Conservation (phyloP, 2,888 invertebrate species). For the Iselma pallidipennis region DNA sequence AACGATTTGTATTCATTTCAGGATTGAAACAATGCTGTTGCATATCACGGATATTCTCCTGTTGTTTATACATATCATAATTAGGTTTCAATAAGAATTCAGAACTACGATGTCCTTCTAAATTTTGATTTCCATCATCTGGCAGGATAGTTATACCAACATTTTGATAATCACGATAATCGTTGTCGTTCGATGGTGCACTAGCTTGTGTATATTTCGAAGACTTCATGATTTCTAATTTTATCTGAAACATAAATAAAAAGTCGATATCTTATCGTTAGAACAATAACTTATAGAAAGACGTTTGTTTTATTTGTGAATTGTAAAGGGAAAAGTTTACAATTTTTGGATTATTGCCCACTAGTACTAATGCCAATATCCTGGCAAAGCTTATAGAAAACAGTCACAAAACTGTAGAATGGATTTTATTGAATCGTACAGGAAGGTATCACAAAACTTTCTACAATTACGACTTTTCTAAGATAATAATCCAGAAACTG, state of each 20-base stretch:
- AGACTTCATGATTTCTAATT: slow-evolving; percentile 43
- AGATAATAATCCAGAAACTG: slow-evolving; percentile 1
- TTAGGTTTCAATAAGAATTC: slow-evolving; percentile 47
- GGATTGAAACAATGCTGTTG: slow-evolving; percentile 32
- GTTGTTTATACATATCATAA: slow-evolving; percentile 33
- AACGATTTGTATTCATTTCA: slow-evolving; percentile 45
- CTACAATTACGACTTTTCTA: slow-evolving; percentile 5
- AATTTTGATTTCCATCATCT: slow-evolving; percentile 42
- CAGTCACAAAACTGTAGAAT: background rate
- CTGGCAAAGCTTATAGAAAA: background rate
- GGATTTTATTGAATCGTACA: background rate
- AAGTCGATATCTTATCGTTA: background rate
- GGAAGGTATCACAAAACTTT: background rate
- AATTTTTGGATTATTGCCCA: background rate
- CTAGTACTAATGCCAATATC: background rate
- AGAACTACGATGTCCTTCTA: slow-evolving; percentile 43
- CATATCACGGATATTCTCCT: slow-evolving; percentile 37
- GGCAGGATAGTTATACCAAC: slow-evolving; percentile 42
- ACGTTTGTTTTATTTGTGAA: too few relatives aligned
- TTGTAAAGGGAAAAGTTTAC: background rate
- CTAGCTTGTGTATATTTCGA: slow-evolving; percentile 53
- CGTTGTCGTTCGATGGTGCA: slow-evolving; percentile 47
- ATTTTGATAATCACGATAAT: slow-evolving; percentile 49
- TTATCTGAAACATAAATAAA: background rate
- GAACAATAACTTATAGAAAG: background rate